Percentiles rank a stretch among this genome's conserved stretches.
phyloP scores from a whole-genome alignment of 1,140 invertebrate species.

The Mactra quadrangularis region DNA sequence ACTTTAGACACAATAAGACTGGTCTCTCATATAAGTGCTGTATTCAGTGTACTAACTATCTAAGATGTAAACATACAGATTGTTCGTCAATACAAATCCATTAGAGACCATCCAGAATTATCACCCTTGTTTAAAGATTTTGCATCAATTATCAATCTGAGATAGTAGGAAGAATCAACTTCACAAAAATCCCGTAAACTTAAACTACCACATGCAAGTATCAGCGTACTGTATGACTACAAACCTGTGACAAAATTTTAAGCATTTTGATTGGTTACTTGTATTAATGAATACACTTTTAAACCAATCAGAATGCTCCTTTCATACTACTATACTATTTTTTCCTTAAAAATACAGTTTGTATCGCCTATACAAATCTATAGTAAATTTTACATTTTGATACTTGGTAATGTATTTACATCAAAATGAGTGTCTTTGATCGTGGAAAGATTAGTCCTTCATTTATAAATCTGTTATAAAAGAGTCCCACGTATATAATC shows the following conservation, averaged over 20 bases:
- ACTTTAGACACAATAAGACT: background rate
- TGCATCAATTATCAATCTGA: constrained; percentile 48
- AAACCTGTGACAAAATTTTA: background rate
- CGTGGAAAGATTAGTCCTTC: constrained; percentile 2
- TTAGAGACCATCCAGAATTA: constrained; percentile 8
- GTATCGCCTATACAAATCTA: background rate
- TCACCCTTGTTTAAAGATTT: constrained; percentile 33
- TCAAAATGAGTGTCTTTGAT: constrained; percentile 11
- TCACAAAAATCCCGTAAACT: constrained; percentile 39
- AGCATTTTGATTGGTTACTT: constrained; percentile 7
- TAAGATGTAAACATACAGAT: constrained; percentile 20
- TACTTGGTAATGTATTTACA: constrained; percentile 43
- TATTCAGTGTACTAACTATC: background rate
- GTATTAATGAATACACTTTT: constrained; percentile 17
- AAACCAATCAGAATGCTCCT: too few relatives aligned
- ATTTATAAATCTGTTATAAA: constrained; percentile 36
- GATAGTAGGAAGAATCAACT: constrained; percentile 43
- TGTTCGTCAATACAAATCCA: constrained; percentile 50
- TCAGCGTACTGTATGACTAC: background rate
- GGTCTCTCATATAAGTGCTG: constrained; percentile 3
- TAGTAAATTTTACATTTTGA: constrained; percentile 33
- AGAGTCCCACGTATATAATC: constrained; percentile 12
- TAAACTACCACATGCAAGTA: constrained; percentile 3
- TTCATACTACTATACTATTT: background rate
- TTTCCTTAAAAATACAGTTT: constrained; percentile 1